Conservation (phyloP, 2,113 vertebrate species). For the Osmerus eperlanus region DNA sequence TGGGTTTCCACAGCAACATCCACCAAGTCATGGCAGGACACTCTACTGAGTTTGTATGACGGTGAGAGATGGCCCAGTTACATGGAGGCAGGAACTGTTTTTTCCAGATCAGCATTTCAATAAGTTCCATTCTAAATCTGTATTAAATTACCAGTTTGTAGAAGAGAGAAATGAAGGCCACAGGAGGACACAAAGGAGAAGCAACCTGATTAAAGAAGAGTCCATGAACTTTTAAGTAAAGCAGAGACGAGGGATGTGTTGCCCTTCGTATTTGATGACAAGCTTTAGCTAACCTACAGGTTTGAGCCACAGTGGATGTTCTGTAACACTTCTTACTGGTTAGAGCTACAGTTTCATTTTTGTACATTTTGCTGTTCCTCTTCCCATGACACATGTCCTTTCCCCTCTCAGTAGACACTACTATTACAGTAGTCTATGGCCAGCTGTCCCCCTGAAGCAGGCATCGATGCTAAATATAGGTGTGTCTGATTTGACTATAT, state of each 20-base stretch:
- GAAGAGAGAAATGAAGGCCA: too few relatives aligned
- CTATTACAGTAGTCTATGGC: slow-evolving; percentile 55
- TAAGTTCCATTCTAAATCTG: too few relatives aligned
- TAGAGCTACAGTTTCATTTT: slow-evolving; percentile 64
- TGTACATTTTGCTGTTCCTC: slow-evolving; percentile 65
- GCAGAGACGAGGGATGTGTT: too few relatives aligned
- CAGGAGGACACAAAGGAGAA: background rate
- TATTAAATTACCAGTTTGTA: too few relatives aligned
- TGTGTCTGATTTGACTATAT: slow-evolving; percentile 16
- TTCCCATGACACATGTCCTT: slow-evolving; percentile 48
- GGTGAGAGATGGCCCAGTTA: slow-evolving; percentile 17
- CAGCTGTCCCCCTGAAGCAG: slow-evolving; percentile 63
- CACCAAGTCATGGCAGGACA: background rate
- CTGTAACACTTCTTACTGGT: slow-evolving; percentile 53
- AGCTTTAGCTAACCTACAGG: slow-evolving; percentile 3
- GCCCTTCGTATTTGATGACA: slow-evolving; percentile 23
- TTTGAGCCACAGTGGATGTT: slow-evolving; percentile 7
- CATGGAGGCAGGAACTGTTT: slow-evolving; percentile 10
- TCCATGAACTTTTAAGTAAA: slow-evolving; percentile 38
- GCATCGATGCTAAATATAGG: slow-evolving; percentile 53
- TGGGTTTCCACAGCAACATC: slow-evolving; percentile 61
- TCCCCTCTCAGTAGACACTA: slow-evolving; percentile 53
- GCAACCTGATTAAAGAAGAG: slow-evolving; percentile 42
- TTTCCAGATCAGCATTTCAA: too few relatives aligned
- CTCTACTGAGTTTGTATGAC: slow-evolving; percentile 23